Percentiles rank a stretch among this genome's conserved stretches.
Evolutionary conservation across 2,113 vertebrate species (phyloP).

Genomic region (Actenoides hombroni): DNA sequence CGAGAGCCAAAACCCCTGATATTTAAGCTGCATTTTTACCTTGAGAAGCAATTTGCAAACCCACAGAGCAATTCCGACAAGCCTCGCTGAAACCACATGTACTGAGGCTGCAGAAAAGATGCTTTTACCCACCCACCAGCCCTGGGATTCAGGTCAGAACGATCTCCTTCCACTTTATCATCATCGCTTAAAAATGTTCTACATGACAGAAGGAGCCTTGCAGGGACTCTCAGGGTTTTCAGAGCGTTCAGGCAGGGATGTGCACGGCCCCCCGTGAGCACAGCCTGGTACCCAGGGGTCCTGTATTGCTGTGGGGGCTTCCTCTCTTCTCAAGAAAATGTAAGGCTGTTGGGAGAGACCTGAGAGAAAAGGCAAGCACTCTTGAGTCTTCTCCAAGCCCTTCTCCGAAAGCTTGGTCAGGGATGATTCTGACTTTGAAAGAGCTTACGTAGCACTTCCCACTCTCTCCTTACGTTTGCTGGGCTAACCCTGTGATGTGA

Average conservation of each 20-base stretch:
- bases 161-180: background rate
- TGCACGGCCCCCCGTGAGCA: background rate
- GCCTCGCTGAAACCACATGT: background rate
- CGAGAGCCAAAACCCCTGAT: background rate
- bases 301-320: background rate
- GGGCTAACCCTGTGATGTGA: background rate
- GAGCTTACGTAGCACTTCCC: too few species aligned
- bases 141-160: background rate
- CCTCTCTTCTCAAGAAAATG: background rate
- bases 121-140: background rate
- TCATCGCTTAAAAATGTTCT: background rate
- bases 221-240: background rate
- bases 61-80: background rate
- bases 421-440: background rate
- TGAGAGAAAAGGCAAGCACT: background rate
- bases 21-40: background rate
- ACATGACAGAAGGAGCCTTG: background rate
- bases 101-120: background rate
- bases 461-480: background rate
- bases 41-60: slow-evolving; percentile 17
- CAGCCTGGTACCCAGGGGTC: background rate
- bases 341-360: background rate
- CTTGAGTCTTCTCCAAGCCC: background rate
- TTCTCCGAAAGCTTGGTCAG: background rate
- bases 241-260: rapidly evolving